Conservation (phyloP, 2,888 invertebrate species). For the Myathropa florea region DNA sequence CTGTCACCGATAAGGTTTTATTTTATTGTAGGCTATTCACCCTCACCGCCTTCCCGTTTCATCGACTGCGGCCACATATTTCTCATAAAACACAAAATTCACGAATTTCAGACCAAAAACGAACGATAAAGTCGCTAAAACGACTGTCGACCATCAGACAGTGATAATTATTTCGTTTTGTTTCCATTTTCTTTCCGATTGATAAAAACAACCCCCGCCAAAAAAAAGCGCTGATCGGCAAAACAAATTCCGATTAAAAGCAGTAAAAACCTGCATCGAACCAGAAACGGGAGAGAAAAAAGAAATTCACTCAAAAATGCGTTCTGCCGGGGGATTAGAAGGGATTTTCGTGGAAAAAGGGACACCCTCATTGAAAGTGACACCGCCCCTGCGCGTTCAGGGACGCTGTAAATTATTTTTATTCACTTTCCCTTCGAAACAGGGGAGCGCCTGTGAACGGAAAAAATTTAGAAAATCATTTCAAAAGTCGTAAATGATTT, state of each 20-base stretch:
- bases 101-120: too few relatives aligned
- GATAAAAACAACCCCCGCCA: constrained; percentile 14
- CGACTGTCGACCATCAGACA: background rate
- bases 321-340: background rate
- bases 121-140: constrained; percentile 10
- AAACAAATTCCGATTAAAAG: background rate
- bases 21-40: too few relatives aligned
- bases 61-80: too few relatives aligned
- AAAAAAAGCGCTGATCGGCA: background rate
- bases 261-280: background rate
- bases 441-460: background rate
- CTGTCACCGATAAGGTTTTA: too few relatives aligned
- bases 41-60: too few relatives aligned
- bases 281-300: background rate
- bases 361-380: background rate
- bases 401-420: background rate
- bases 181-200: background rate
- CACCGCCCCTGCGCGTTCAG: background rate
- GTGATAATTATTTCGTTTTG: constrained; percentile 6
- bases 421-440: background rate
- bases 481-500: background rate
- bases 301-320: background rate
- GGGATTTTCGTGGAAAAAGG: background rate
- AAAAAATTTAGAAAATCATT: background rate
- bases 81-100: too few relatives aligned